A percentile compares a stretch with the other conserved stretches of the same genome.
These are phyloP conservation scores for Aphaenogaster ashmeadi DNA, from an alignment of 1,140 invertebrate genomes.

Conservation along the genomic window DNA sequence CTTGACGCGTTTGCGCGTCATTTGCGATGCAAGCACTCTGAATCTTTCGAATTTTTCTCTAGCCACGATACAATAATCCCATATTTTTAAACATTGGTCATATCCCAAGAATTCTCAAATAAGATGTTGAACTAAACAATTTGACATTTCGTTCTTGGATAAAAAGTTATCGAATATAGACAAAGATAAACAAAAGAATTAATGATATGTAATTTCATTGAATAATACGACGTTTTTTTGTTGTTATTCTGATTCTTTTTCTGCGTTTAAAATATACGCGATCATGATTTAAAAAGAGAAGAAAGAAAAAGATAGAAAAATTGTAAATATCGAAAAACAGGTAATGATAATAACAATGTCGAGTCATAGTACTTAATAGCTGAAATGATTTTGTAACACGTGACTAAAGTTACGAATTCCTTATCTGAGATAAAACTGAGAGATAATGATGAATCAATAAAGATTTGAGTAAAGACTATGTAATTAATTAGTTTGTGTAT, in stretches of 20 bases:
- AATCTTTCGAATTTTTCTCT: constrained; percentile 33
- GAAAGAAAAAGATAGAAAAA: background rate
- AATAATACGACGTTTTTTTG: background rate
- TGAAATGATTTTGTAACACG: background rate
- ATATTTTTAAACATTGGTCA: constrained; percentile 10
- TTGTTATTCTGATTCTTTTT: background rate
- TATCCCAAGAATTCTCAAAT: constrained; percentile 10
- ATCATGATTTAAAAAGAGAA: background rate
- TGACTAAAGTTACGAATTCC: constrained; percentile 3
- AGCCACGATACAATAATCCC: constrained; percentile 25
- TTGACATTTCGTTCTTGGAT: background rate
- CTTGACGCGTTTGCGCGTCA: constrained; percentile 17
- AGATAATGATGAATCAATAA: constrained; percentile 36
- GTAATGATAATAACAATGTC: background rate
- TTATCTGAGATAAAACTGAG: constrained; percentile 7
- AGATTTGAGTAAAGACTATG: background rate
- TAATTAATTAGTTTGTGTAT: constrained; percentile 11
- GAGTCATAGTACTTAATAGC: background rate
- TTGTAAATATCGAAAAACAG: background rate
- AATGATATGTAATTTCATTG: background rate
- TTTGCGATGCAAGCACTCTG: background rate
- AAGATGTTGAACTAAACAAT: background rate
- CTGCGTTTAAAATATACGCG: background rate
- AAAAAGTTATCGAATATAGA: background rate
- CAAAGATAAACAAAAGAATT: background rate